Evolutionary conservation across 1,140 invertebrate species (phyloP), one percentile per base, ranked within the genome.

Genomic region (Macrobrachium rosenbergii): DNA sequence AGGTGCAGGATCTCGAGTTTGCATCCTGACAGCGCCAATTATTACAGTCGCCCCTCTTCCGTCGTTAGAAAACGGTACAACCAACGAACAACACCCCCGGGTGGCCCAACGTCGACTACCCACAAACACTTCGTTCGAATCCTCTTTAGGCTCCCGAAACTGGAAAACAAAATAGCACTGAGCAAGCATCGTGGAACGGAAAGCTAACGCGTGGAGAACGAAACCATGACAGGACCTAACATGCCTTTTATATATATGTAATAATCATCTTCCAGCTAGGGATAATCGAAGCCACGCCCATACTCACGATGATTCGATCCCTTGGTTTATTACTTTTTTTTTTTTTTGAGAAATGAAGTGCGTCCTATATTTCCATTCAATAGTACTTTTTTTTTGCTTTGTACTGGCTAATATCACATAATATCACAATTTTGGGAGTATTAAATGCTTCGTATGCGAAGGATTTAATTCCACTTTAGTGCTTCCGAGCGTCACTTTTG

Each of bases 341-440:
- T 3, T 37, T 37, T 37, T 37, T 37, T 37, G 28, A 37, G 28
- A 37, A 37, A 37, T 37, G 21, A 28, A 21, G 16, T 43, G 5
- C 16, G 23, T 72, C 37, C 64, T 67, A 21, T 72, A 28, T 67
- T 67, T 67, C 23, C 19, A 67, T 28, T 72, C 23, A 23, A 72
- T 72, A 72, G 23, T 72, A 28, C 69, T 72, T 72, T 37, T 37
- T n/a, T 37, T 23, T 72, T 28, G 23, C 21, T 72, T 72, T 72
- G 69, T 72, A 72, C 69, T 72, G 37, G 69, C 69, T 72, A 72
- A 72, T 72, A 72, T 72, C 69, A 72, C 69, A 72, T 72, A 72
- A 72, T 72, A 72, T 72, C 69, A 72, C 69, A 72, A 72, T n/a
- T 72, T 72, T 72, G 69, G 69, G 28, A 72, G 11, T 43, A 72